These are phyloP conservation scores for Acrobasis suavella DNA, from an alignment of 2,888 invertebrate species.

Conservation along the genomic window DNA sequence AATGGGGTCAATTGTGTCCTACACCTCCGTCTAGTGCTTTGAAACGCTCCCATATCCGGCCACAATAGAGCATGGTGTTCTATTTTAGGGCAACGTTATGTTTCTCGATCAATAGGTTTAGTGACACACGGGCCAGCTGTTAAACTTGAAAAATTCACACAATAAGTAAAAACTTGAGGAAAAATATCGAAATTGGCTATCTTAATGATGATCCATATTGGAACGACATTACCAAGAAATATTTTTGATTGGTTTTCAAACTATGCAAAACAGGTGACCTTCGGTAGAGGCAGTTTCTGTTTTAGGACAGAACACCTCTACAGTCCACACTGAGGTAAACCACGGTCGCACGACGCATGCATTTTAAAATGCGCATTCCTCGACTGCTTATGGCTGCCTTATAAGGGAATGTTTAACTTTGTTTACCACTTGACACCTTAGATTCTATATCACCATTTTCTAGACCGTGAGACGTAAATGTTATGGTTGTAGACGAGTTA, in stretches of 20 bases:
- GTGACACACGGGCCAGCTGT: constrained; percentile 3
- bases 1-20: constrained; percentile 43
- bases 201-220: background rate
- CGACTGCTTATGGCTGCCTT: background rate
- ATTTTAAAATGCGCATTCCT: constrained; percentile 17
- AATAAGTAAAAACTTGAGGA: background rate
- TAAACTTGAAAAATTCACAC: constrained; percentile 3
- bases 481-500: constrained; percentile 14
- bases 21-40: constrained; percentile 14
- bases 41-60: constrained; percentile 16
- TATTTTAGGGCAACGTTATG: constrained; percentile 10
- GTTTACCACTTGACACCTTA: constrained; percentile 12
- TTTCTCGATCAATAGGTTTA: constrained; percentile 17
- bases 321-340: constrained; percentile 6
- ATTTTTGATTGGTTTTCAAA: background rate
- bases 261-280: background rate
- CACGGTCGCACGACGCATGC: constrained; percentile 9
- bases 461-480: constrained; percentile 16
- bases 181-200: background rate
- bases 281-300: background rate
- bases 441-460: background rate
- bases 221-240: background rate
- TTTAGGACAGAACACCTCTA: background rate
- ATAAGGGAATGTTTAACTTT: constrained; percentile 6
- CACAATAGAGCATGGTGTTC: constrained; percentile 18